phyloP scores from a whole-genome alignment of 2,888 invertebrate species.

The Chydorus sphaericus region DNA sequence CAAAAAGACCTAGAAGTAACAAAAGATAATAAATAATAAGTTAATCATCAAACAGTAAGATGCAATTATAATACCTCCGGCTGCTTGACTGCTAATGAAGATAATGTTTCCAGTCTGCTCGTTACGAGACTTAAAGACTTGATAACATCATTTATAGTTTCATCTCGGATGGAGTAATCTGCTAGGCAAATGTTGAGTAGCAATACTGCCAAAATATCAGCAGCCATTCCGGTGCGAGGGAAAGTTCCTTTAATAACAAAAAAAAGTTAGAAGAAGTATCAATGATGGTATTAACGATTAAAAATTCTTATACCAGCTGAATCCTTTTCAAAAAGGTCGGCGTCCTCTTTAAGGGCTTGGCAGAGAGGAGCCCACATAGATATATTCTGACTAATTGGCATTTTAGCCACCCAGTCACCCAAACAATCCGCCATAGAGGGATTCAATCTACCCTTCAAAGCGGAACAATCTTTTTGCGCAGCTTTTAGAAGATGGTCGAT shows the following conservation, averaged over 20 bases:
- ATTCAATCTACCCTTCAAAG: not conserved
- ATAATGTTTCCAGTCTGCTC: not conserved
- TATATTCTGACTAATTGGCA: constrained; percentile 2
- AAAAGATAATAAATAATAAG: not conserved
- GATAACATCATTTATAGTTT: not conserved
- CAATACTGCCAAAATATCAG: not conserved
- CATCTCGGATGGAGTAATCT: not conserved
- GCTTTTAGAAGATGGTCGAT: not conserved
- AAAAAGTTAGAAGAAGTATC: not conserved
- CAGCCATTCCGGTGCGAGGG: not conserved
- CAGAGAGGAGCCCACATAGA: not conserved
- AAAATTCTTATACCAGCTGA: not conserved
- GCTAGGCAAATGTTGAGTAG: not conserved
- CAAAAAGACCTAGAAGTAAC: not conserved
- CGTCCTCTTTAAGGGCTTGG: not conserved
- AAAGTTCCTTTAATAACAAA: not conserved
- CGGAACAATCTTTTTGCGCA: not conserved
- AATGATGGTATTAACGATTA: not conserved
- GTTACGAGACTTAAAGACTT: not conserved
- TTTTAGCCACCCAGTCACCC: not conserved
- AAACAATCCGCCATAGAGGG: not conserved
- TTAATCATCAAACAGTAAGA: not conserved
- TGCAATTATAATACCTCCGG: not conserved
- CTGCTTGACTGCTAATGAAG: not conserved
- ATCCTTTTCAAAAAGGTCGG: not conserved